Conservation (phyloP, 2,797 vertebrate species). For the Thripadectes ignobilis region DNA sequence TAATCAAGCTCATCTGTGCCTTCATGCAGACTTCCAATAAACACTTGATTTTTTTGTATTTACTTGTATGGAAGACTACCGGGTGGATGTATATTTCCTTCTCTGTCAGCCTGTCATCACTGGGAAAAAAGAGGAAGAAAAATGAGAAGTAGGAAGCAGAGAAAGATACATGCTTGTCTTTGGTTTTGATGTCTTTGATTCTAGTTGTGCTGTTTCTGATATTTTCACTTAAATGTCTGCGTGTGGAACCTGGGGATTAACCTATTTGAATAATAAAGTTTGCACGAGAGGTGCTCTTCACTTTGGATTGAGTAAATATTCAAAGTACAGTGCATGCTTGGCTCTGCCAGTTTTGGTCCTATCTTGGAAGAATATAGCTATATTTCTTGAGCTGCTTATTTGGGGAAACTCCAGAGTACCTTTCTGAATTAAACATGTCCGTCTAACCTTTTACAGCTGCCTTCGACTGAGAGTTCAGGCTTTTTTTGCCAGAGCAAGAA, state of each 20-base stretch:
- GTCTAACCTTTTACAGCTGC: neutral
- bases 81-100: slow-evolving; percentile 8
- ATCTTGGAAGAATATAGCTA: neutral
- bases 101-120: neutral
- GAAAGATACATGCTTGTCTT: neutral
- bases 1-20: slow-evolving; percentile 69
- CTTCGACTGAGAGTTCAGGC: neutral
- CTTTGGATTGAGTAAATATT: neutral
- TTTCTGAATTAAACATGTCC: neutral
- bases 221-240: neutral
- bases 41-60: slow-evolving; percentile 62
- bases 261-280: neutral
- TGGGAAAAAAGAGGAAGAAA: neutral
- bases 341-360: neutral
- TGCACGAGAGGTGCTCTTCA: neutral
- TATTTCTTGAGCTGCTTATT: neutral
- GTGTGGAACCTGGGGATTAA: neutral
- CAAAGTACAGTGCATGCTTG: neutral
- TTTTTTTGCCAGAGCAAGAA: neutral
- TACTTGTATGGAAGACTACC: slow-evolving; percentile 26
- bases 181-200: neutral
- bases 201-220: neutral
- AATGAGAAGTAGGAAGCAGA: neutral
- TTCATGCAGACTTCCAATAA: slow-evolving; percentile 67
- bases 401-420: neutral